Conservation (phyloP, 2,113 vertebrate species). For the Bothrops jararaca region DNA sequence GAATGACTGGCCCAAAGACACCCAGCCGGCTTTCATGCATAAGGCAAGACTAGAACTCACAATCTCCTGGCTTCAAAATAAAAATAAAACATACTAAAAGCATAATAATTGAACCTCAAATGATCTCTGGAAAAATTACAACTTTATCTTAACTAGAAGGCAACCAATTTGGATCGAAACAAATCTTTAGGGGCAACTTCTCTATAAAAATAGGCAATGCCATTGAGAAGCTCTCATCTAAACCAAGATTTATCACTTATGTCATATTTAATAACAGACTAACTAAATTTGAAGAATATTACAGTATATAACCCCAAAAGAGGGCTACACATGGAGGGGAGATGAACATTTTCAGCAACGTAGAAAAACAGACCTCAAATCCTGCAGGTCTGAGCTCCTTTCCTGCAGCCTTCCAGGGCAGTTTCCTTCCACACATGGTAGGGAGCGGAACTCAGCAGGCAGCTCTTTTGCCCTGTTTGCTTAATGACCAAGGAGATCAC, state of each 20-base stretch:
- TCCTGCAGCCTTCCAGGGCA: neutral
- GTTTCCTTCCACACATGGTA: neutral
- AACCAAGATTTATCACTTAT: neutral
- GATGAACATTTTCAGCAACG: neutral
- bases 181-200: neutral
- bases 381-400: neutral
- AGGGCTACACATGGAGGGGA: neutral
- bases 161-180: neutral
- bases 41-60: neutral
- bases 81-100: neutral
- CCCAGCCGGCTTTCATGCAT: neutral
- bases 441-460: neutral
- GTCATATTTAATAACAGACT: neutral
- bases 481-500: neutral
- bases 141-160: neutral
- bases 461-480: neutral
- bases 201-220: neutral
- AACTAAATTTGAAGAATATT: neutral
- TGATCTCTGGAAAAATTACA: neutral
- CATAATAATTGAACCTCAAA: neutral
- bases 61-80: neutral
- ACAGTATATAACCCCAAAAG: neutral
- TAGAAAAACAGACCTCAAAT: neutral
- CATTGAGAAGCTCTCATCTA: neutral
- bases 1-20: neutral